Evolutionary conservation across 2,797 vertebrate species (phyloP), one percentile per base, ranked within the genome.

Genomic region (Parambassis ranga): DNA sequence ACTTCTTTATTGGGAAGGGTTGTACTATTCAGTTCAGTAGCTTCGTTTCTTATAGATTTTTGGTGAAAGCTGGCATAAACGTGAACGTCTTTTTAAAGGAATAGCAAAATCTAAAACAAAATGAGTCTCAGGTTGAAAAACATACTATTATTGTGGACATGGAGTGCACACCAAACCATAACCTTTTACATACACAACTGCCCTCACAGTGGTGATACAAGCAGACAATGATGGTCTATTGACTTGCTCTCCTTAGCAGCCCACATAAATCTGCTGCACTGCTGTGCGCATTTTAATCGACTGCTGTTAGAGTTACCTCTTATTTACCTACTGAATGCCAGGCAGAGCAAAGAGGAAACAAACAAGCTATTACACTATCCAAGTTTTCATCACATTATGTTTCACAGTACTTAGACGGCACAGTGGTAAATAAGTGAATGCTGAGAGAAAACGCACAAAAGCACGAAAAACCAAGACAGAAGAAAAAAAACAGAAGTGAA

Each of bases 291-390:
- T 85, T 82, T 84, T 82, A 88, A 88, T 80, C 37, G 51, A 70
- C 66, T 66, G 63, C 79, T 82, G 67, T 82, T 79, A 81, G 75
- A 77, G 63, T 71, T 70, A 66, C 37, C 58, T n/a, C n/a, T 83
- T 87, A 82, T 87, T 88, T 86, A 82, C 78, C 59, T 51, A 51
- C 55, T 56, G 65, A 79, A 81, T 53, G 50, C 55, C 72, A 58
- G 75, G 76, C 60, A 70, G 72, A 79, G 79, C 43, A 35, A 23
- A 5, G 24, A 16, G 28, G 63, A 56, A 71, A 73, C 75, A 82
- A 83, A 84, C 78, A 82, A 80, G 77, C 79, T 66, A 84, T 85
- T 85, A 86, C 71, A 71, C 81, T 76, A 86, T 87, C 81, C 73
- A 65, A 32, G 79, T 87, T 84, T 85, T 85, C 75, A 85, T 86